Evolutionary conservation across 2,797 vertebrate genomes (phyloP).

Genomic region (Limnodromus scolopaceus): DNA sequence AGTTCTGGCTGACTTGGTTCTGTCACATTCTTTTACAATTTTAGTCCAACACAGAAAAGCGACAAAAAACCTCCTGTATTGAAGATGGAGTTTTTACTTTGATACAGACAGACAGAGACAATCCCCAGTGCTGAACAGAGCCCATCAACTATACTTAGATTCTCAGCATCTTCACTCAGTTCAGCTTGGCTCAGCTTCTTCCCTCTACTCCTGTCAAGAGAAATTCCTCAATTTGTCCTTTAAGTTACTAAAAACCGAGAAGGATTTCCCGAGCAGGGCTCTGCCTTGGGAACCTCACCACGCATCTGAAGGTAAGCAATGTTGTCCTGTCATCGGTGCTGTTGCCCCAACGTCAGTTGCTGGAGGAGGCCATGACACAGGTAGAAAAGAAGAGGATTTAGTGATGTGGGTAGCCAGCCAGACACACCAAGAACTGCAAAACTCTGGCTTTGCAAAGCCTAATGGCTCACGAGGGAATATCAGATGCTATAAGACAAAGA

Average conservation of each 20-base stretch:
- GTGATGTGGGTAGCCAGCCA: background rate
- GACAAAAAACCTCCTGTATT: background rate
- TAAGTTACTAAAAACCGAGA: background rate
- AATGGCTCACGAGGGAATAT: background rate
- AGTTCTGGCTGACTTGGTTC: background rate
- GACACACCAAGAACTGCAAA: background rate
- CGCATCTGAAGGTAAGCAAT: background rate
- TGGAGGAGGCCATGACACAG: background rate
- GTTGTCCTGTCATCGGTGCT: background rate
- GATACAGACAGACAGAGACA: conserved; percentile 25
- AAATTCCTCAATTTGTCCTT: conserved; percentile 7
- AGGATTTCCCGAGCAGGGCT: background rate
- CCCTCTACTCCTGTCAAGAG: background rate
- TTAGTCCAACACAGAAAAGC: background rate
- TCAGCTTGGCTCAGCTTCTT: background rate
- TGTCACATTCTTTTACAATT: conserved; percentile 29
- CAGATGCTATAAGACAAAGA: background rate
- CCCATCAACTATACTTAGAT: background rate
- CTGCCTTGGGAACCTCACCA: background rate
- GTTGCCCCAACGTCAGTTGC: background rate
- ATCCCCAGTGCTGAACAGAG: background rate
- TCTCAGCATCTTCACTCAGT: background rate
- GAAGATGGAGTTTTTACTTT: conserved; percentile 26
- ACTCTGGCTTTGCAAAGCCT: background rate
- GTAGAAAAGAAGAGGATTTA: background rate